Percentiles rank a stretch among this genome's conserved stretches.
These are phyloP conservation scores for Morpho helenor DNA, from an alignment of 2,888 invertebrate species.

Conservation along the genomic window DNA sequence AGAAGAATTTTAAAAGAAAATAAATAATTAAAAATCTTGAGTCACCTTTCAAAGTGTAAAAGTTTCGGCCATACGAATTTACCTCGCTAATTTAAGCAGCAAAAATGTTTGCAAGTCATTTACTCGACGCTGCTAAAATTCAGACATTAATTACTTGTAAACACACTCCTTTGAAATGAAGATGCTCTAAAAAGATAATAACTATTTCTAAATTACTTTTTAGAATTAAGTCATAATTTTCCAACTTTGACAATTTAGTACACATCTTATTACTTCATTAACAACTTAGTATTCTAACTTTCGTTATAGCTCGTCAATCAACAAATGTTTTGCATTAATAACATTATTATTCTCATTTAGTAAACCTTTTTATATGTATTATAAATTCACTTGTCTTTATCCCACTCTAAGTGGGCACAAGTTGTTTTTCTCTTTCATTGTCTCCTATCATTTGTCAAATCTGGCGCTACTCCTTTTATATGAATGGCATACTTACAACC, in stretches of 20 bases:
- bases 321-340: no score
- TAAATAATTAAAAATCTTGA: conserved; percentile 31
- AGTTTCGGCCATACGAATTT: conserved; percentile 32
- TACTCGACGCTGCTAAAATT: conserved; percentile 28
- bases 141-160: conserved; percentile 31
- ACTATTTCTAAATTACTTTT: conserved; percentile 9
- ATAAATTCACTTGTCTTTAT: no score
- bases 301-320: no score
- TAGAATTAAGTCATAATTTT: background rate
- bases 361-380: no score
- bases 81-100: conserved; percentile 34
- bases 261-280: background rate
- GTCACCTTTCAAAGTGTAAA: conserved; percentile 28
- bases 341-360: no score
- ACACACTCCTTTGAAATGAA: conserved; percentile 23
- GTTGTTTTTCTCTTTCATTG: no score
- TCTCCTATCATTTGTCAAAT: no score
- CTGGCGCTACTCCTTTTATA: no score
- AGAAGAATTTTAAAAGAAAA: conserved; percentile 13
- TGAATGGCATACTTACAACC: no score
- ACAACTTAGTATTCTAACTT: no score
- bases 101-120: conserved; percentile 33
- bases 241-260: background rate
- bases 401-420: no score
- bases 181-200: conserved; percentile 19